A percentile compares a stretch with the other conserved stretches of the same genome.
phyloP scores from a whole-genome alignment of 2,797 vertebrate genomes.

The Gadopsis marmoratus region DNA sequence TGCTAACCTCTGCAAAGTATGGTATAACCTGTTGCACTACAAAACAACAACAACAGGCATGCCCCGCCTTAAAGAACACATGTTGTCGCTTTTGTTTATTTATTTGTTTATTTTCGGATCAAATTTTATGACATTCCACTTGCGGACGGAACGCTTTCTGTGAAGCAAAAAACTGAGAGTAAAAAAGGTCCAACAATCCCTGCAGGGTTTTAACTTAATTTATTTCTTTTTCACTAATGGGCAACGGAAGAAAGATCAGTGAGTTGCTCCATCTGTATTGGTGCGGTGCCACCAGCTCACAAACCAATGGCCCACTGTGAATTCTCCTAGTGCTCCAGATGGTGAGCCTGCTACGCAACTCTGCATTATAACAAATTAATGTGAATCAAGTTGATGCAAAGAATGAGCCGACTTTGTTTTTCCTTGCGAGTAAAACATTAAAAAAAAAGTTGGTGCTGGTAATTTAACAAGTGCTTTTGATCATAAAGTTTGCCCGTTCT shows the following conservation, averaged over 20 bases:
- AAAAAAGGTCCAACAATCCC: slow-evolving; percentile 32
- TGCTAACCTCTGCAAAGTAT: slow-evolving; percentile 21
- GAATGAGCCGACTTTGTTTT: slow-evolving; percentile 63
- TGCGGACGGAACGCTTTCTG: slow-evolving; percentile 4
- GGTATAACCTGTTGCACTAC: slow-evolving; percentile 64
- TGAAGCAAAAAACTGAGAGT: slow-evolving; percentile 16
- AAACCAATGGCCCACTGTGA: slow-evolving; percentile 77
- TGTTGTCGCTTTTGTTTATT: neutral
- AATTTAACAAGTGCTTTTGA: slow-evolving; percentile 90
- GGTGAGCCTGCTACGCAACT: slow-evolving; percentile 74
- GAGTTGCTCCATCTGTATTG: slow-evolving; percentile 79
- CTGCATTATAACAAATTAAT: slow-evolving; percentile 75
- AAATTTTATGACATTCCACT: slow-evolving; percentile 25
- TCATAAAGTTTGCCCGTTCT: slow-evolving; percentile 86
- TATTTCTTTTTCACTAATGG: slow-evolving; percentile 57
- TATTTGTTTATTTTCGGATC: slow-evolving; percentile 1
- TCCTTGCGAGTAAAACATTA: slow-evolving; percentile 44
- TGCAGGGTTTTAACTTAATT: slow-evolving; percentile 48
- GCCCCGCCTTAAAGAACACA: slow-evolving; percentile 11
- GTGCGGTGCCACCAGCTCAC: slow-evolving; percentile 76
- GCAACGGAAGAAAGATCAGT: slow-evolving; percentile 71
- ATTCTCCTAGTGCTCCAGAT: slow-evolving; percentile 80
- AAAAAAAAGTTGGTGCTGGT: slow-evolving; percentile 71
- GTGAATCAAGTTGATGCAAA: slow-evolving; percentile 71
- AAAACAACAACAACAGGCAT: slow-evolving; percentile 27